phyloP scores from a whole-genome alignment of 1,140 invertebrate species.

The Tetramorium alpestre region DNA sequence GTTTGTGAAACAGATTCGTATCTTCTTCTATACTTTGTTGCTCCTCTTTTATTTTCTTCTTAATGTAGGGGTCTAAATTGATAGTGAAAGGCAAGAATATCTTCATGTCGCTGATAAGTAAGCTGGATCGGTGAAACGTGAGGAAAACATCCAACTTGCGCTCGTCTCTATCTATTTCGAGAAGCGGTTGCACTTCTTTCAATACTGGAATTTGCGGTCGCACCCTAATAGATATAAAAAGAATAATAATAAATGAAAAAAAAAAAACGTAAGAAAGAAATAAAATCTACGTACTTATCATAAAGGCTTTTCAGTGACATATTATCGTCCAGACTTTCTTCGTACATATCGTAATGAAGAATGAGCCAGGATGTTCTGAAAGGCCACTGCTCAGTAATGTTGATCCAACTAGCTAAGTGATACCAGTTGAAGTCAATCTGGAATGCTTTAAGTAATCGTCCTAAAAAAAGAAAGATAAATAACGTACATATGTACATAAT shows the following conservation, averaged over 20 bases:
- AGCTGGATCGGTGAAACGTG: conserved; percentile 93
- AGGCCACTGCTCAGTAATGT: conserved; percentile 99
- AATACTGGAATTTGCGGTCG: conserved; percentile 92
- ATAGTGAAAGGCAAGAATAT: conserved; percentile 98
- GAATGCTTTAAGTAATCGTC: conserved; percentile 98
- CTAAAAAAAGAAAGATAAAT: conserved; percentile 84
- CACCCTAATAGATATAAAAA: conserved; percentile 86
- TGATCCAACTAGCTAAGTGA: conserved; percentile 98
- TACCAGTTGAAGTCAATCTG: conserved; percentile 99
- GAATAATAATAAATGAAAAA: neutral
- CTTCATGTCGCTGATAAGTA: conserved; percentile 94
- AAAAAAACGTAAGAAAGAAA: conserved; percentile 61
- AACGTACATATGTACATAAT: neutral
- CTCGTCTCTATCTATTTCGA: conserved; percentile 97
- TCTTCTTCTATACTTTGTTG: conserved; percentile 89
- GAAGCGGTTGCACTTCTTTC: conserved; percentile 94
- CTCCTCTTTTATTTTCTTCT: conserved; percentile 96
- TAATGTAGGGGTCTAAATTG: conserved; percentile 97
- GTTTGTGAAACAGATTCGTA: conserved; percentile 69
- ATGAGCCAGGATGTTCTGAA: conserved; percentile 99
- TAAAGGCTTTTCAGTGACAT: conserved; percentile 95
- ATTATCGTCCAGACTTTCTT: conserved; percentile 94
- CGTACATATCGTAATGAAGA: conserved; percentile 95
- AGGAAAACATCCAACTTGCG: conserved; percentile 97
- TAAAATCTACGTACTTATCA: conserved; percentile 92